Evolutionary conservation across 1,140 invertebrate species (phyloP).

Genomic region (Macrosteles quadrilineatus): DNA sequence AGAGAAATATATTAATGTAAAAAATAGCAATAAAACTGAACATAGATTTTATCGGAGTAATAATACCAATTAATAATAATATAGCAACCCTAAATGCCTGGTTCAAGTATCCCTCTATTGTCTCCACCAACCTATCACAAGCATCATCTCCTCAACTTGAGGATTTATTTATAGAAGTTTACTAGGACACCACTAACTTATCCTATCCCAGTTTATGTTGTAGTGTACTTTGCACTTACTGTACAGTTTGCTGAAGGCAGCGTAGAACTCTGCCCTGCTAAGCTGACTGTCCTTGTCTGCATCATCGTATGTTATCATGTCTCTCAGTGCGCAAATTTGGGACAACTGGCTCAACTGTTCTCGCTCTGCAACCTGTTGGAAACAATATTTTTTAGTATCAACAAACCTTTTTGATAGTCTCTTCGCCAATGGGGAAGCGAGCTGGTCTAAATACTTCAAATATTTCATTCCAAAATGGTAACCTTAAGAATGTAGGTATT

Average conservation of each 20-base stretch:
- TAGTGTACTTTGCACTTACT: too few relatives aligned
- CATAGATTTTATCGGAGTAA: too few relatives aligned
- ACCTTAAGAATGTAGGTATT: not conserved
- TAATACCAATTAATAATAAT: too few relatives aligned
- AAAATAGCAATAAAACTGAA: too few relatives aligned
- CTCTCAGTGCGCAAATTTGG: conserved; percentile 64
- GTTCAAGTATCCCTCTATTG: not conserved
- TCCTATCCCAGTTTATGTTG: too few relatives aligned
- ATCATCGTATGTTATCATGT: conserved; percentile 73
- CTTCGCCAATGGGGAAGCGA: not conserved
- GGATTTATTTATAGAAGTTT: too few relatives aligned
- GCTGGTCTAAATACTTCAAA: not conserved
- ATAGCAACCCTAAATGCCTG: too few relatives aligned
- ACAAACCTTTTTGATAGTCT: not conserved
- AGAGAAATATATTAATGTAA: too few relatives aligned
- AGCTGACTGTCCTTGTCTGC: conserved; percentile 65
- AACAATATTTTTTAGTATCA: conserved; percentile 37
- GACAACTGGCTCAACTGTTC: conserved; percentile 67
- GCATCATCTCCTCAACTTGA: too few relatives aligned
- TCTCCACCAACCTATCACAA: not conserved
- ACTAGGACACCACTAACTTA: too few relatives aligned
- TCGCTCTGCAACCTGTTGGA: conserved; percentile 60
- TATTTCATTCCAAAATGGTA: too few relatives aligned
- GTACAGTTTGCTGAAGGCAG: conserved; percentile 75
- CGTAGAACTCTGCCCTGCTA: conserved; percentile 73